Evolutionary conservation across 92 coral and sea anemone species (phyloP), one percentile per base, ranked within the genome.

Genomic region (Diadumene lineata): DNA sequence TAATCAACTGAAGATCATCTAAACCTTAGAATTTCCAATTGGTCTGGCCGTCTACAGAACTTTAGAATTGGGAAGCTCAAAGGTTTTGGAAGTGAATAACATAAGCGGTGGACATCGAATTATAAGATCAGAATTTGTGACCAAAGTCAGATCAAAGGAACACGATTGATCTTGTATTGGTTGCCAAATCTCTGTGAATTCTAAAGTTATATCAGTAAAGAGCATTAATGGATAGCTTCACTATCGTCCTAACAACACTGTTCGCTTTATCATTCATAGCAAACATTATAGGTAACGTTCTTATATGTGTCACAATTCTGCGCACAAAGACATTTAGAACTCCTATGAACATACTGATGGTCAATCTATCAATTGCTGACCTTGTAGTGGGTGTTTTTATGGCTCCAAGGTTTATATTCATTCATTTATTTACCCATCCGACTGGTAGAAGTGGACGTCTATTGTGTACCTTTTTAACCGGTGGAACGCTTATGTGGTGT

Each of bases 361-460:
- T 74, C 0, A 74, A 74, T 60, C 33, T 74, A 16, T 25, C 79
- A 18, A 46, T 74, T 18, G 79, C 79, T 1, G 79, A 74, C 70
- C 23, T 74, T 18, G 43, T 32, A 0, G 70, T 64, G 0, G 79
- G 60, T 4, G 18, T 74, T 8, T 61, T 61, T 24, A 74, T 74
- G 69, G 44, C 79, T 11, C 79, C 79, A 11, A 25, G 79, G 28
- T 74, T 74, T 31, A 50, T 74, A 6, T 74, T 74, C 51, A 25
- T 62, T 26, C n/a, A 50, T 18, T 17, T 25, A 21, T 61, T 64
- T 23, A 13, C 23, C 24, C 79, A 74, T 31, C 79, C 79, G 16
- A 43, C 7, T 2, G 79, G 70, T 10, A 43, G 8, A 17, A 16
- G 13, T 6, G 79, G 79, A 10, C 10, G 44, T 0, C 0, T 61